phyloP scores from a whole-genome alignment of 2,888 invertebrate species.

The Leucozona laternaria region DNA sequence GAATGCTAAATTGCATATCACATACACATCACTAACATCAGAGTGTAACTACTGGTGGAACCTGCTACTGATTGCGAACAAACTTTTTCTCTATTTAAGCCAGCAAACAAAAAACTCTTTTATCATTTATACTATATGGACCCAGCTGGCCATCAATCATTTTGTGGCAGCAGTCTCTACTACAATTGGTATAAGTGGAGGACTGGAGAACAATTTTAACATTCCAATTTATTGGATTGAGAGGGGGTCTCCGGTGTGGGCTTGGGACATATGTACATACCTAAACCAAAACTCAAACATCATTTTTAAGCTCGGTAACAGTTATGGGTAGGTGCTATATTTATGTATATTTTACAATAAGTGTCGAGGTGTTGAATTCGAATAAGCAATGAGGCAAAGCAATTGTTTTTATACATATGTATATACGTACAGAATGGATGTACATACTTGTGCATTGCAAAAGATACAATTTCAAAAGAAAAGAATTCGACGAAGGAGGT shows the following conservation, averaged over 20 bases:
- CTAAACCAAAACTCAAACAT: slow-evolving; percentile 4
- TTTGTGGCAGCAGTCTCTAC: slow-evolving; percentile 53
- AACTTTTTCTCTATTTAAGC: not conserved
- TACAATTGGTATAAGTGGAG: slow-evolving; percentile 45
- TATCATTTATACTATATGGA: not conserved
- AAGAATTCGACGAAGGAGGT: slow-evolving; percentile 50
- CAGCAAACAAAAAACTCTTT: slow-evolving; percentile 54
- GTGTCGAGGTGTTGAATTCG: slow-evolving; percentile 54
- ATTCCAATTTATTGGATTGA: slow-evolving; percentile 44
- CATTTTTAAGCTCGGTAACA: not conserved
- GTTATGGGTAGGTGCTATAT: not conserved
- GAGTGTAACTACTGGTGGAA: slow-evolving; percentile 25
- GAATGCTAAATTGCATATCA: slow-evolving; percentile 70
- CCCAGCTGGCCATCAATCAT: slow-evolving; percentile 72
- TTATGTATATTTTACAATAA: slow-evolving; percentile 16
- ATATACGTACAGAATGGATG: not conserved
- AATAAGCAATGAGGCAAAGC: slow-evolving; percentile 57
- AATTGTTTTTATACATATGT: not conserved
- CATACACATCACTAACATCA: not conserved
- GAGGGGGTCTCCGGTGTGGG: not conserved
- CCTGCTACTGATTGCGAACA: slow-evolving; percentile 39
- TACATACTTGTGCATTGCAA: not conserved
- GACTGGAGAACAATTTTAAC: slow-evolving; percentile 50
- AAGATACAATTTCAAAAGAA: slow-evolving; percentile 46
- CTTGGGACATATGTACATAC: not conserved